These are phyloP conservation scores for Meles meles DNA, from an alignment of 2,113 vertebrate genomes.

Conservation along the genomic window DNA sequence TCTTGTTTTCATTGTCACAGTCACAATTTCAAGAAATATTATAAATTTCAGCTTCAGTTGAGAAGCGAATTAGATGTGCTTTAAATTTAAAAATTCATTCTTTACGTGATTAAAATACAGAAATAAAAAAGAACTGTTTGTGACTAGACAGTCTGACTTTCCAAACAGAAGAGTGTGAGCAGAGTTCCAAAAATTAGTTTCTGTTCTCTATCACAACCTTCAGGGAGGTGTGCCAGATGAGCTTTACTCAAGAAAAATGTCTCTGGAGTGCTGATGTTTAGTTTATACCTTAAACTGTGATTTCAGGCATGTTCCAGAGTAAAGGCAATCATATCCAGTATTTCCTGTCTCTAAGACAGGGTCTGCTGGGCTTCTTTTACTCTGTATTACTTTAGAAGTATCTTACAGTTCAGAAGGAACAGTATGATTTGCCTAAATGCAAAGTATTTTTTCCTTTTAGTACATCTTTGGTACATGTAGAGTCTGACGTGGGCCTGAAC, in stretches of 20 bases:
- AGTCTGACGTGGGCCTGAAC: neutral
- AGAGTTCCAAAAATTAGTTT: neutral
- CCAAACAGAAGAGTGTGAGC: neutral
- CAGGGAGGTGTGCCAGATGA: neutral
- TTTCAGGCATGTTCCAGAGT: neutral
- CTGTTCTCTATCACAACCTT: neutral
- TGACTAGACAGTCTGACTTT: neutral
- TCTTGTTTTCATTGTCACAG: neutral
- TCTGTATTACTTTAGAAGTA: neutral
- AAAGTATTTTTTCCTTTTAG: neutral
- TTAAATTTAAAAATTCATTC: neutral
- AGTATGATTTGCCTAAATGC: neutral
- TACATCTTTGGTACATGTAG: neutral
- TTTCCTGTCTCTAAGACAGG: neutral
- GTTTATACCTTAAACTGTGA: neutral
- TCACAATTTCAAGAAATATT: neutral
- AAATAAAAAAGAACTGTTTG: neutral
- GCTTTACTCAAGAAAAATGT: neutral
- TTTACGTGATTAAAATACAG: neutral
- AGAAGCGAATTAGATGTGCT: neutral
- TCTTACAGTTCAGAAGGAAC: neutral
- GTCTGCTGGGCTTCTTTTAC: neutral
- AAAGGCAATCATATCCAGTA: neutral
- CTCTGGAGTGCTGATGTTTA: neutral
- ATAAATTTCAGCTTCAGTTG: neutral